Evolutionary conservation across 2,797 vertebrate genomes (phyloP).

Genomic region (Macroramphosus scolopax): DNA sequence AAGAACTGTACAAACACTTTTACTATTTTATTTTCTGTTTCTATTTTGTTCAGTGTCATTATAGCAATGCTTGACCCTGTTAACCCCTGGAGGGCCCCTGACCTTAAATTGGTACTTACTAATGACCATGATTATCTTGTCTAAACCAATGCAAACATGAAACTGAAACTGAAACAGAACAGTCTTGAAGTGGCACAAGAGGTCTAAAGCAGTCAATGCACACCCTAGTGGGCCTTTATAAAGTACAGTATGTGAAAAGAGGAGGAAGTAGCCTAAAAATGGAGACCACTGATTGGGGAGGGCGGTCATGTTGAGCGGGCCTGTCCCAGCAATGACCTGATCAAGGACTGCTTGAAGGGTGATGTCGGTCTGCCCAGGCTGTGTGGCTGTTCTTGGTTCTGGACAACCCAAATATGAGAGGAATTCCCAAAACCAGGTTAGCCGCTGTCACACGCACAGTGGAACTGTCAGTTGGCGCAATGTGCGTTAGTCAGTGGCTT

Average conservation of each 20-base stretch:
- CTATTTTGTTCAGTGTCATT: constrained; percentile 1
- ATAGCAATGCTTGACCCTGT: constrained; percentile 2
- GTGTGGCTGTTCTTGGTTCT: constrained; percentile 23
- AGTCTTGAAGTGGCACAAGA: constrained; percentile 28
- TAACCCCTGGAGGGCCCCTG: constrained; percentile 15
- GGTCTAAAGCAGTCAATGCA: constrained; percentile 19
- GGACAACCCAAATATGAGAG: constrained; percentile 41
- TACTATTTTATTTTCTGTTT: neutral
- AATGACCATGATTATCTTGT: constrained; percentile 1
- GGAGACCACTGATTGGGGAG: constrained; percentile 43
- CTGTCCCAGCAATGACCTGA: constrained; percentile 45
- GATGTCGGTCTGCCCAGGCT: constrained; percentile 35
- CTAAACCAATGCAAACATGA: constrained; percentile 4
- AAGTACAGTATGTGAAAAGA: constrained; percentile 37
- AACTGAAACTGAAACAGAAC: constrained; percentile 47
- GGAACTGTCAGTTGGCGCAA: constrained; percentile 89
- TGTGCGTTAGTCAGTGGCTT: constrained; percentile 99
- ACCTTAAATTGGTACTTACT: constrained; percentile 14
- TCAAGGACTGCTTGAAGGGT: constrained; percentile 14
- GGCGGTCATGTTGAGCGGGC: constrained; percentile 27
- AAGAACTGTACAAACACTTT: neutral
- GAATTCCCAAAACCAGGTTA: constrained; percentile 93
- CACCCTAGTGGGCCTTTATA: constrained; percentile 39
- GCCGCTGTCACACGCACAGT: constrained; percentile 99
- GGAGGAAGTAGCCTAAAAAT: constrained; percentile 52